A percentile compares a stretch with the other conserved stretches of the same genome.
phyloP scores from a whole-genome alignment of 2,113 vertebrate species.

The Octodon degus region DNA sequence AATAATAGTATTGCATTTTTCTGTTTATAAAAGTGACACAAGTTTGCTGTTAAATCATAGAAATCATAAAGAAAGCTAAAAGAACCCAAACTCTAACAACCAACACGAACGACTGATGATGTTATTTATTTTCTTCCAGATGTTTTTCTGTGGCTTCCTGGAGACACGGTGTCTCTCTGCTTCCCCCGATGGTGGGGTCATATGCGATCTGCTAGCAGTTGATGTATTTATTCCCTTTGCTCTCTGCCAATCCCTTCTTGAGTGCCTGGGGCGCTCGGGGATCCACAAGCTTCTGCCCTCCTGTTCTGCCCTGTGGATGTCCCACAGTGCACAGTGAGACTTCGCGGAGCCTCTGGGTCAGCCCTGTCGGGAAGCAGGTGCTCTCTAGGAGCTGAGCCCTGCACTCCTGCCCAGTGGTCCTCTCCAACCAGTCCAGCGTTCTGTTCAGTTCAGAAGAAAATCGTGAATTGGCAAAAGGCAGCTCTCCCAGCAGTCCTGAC shows the following conservation, averaged over 20 bases:
- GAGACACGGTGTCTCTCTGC: not conserved
- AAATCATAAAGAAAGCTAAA: slow-evolving; percentile 51
- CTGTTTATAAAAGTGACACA: slow-evolving; percentile 12
- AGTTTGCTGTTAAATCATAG: not conserved
- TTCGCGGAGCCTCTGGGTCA: not conserved
- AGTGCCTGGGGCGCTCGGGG: no score
- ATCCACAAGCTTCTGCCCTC: not conserved
- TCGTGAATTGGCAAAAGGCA: not conserved
- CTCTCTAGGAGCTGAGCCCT: not conserved
- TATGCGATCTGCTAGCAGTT: not conserved
- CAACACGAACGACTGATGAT: slow-evolving; percentile 23
- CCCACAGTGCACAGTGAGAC: not conserved
- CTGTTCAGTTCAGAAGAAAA: not conserved
- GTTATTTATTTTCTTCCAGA: slow-evolving; percentile 5
- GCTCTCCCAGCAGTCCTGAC: not conserved
- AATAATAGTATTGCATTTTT: not conserved
- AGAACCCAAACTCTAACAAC: not conserved
- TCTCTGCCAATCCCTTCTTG: not conserved
- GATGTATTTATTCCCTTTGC: not conserved
- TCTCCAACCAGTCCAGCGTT: not conserved
- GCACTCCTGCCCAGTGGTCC: not conserved
- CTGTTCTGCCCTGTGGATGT: not conserved
- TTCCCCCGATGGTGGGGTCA: not conserved
- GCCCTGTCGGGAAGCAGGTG: not conserved
- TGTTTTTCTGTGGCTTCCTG: not conserved